Conservation (phyloP, 2,113 vertebrate species). For the Apodemus sylvaticus region DNA sequence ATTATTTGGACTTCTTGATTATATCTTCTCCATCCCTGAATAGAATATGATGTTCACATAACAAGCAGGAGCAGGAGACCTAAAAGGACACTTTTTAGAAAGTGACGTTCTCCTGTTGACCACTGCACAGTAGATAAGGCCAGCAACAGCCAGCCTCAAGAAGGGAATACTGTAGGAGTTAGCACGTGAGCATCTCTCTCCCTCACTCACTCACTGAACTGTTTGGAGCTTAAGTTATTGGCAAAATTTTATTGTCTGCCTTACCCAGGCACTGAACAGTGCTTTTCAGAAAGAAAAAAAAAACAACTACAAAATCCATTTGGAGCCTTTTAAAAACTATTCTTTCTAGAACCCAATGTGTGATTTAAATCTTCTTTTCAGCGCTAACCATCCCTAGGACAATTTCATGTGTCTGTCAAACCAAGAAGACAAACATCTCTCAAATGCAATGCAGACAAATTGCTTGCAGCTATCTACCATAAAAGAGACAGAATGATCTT, state of each 20-base stretch:
- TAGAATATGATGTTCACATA: background rate
- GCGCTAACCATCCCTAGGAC: background rate
- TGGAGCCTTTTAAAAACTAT: background rate
- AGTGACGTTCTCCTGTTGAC: background rate
- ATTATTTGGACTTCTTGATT: slow-evolving; percentile 24
- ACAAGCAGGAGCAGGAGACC: background rate
- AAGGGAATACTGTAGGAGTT: background rate
- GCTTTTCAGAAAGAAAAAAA: background rate
- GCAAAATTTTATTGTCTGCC: background rate
- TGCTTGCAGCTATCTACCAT: slow-evolving; percentile 58
- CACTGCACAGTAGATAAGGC: background rate
- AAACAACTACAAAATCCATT: background rate
- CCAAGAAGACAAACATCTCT: slow-evolving; percentile 57
- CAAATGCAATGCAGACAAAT: slow-evolving; percentile 53
- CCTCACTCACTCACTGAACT: background rate
- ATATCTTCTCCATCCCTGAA: background rate
- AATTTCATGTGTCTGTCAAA: slow-evolving; percentile 46
- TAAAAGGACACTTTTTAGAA: background rate
- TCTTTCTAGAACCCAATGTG: slow-evolving; percentile 22
- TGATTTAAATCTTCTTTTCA: background rate
- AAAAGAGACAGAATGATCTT: slow-evolving; percentile 71
- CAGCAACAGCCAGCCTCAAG: background rate
- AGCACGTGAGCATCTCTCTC: background rate
- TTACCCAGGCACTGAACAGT: background rate
- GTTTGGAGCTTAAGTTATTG: background rate